Base-by-base conservation (phyloP, 1,140 invertebrate species). In the Heliconius hermathena region DNA sequence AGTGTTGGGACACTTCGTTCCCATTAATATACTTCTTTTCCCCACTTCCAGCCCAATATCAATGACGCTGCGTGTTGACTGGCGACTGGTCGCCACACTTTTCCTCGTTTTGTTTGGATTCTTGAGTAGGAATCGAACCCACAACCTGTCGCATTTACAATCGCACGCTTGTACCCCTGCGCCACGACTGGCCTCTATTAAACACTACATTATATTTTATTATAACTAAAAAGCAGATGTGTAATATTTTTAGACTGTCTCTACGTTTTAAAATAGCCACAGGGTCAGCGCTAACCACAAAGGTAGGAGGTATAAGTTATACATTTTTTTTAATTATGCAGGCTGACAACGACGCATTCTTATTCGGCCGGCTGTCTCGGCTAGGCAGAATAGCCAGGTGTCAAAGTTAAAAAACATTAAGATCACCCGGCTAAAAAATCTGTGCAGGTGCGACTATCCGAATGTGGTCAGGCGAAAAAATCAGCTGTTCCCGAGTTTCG, bases 341-440 rank as follows among this genome's bases (percentile, higher is more conserved):
- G 38, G 74, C 78, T 75, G 77, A 81, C 83, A 75, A 80, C 81
- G 77, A 72, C 80, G 83, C 79, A 86, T 86, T 86, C 84, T 86
- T 85, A 71, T 46, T 70, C 79, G 71, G 88, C 86, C 88, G 85
- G 89, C 83, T 90, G 87, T 83, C 78, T 81, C 57, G 74, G 84
- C 85, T 90, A 88, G 89, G 85, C 86, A 80, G 81, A 83, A 86
- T 87, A 77, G 86, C 90, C 91, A 92, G 91, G 90, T 93, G 91
- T 88, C 88, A 86, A 81, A 77, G 81, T 86, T 83, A 88, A 89
- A 90, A 90, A 88, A 84, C 49, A 78, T 85, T 82, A 89, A 88
- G 85, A 89, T 90, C 85, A 85, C 85, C 83, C 84, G 85, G 83
- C 85, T 90, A 89, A 89, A 92, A 91, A 93, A 93, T 93, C 91